These are phyloP conservation scores for Onychomys torridus DNA, from an alignment of 2,797 vertebrate species.

Conservation along the genomic window DNA sequence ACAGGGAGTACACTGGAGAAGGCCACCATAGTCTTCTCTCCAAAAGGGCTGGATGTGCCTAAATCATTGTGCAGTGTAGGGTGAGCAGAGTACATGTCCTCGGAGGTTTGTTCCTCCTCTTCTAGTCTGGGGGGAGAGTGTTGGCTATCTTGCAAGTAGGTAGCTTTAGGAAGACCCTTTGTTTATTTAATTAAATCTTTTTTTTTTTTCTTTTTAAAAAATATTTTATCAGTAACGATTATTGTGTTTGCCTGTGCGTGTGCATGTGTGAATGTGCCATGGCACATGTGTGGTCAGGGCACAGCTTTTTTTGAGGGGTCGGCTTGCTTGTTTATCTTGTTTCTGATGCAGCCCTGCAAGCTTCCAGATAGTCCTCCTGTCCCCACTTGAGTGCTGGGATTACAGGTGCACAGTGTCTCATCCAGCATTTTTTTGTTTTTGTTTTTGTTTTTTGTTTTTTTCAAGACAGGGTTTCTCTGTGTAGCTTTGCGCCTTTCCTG, in stretches of 20 bases:
- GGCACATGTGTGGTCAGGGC: not conserved
- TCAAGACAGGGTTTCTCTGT: too few species aligned
- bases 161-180: not conserved
- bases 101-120: not conserved
- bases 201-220: not conserved
- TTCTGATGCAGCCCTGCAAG: not conserved
- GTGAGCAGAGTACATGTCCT: not conserved
- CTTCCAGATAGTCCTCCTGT: not conserved
- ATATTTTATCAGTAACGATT: not conserved
- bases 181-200: not conserved
- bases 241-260: not conserved
- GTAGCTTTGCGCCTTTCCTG: too few species aligned
- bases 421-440: not conserved
- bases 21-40: not conserved
- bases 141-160: not conserved
- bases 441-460: not conserved
- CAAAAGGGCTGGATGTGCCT: not conserved
- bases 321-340: not conserved
- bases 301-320: not conserved
- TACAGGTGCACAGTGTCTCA: not conserved
- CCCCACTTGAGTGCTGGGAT: not conserved
- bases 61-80: accelerated
- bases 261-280: not conserved
- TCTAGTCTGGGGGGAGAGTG: not conserved
- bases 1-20: not conserved